Evolutionary conservation across 1,140 invertebrate species (phyloP), one percentile per base, ranked within the genome.

Genomic region (Solenopsis invicta): DNA sequence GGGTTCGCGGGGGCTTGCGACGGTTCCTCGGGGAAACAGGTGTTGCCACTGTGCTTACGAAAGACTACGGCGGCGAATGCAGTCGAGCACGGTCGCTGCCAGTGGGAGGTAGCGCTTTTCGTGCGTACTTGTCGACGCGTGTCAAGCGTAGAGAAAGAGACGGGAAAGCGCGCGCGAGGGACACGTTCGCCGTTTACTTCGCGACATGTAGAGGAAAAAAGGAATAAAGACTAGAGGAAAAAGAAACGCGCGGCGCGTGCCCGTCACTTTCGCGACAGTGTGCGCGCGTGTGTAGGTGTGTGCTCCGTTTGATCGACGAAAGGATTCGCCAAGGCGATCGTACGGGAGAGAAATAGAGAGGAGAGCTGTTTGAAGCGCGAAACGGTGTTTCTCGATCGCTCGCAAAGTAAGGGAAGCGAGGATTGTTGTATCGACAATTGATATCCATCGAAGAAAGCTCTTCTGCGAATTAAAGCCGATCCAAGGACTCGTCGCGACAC

Each of bases 161-260:
- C n/a, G 10, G n/a, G 41, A 45, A 48, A 87, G 87, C 41, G 41
- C 41, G 41, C 29, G 59, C 29, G 67, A 85, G 82, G 59, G 59
- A 45, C 45, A 52, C 75, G 86, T 91, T 85, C 62, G 76, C 74
- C 72, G 69, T 64, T 72, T 61, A 69, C 78, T 61, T 41, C 21
- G 18, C 29, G 86, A 87, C 69, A 78, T 66, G 72, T 72, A 74
- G 59, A 71, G 50, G 1, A 34, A 69, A 54, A 62, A 80, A 74
- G 50, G 16, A n/a, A n/a, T 12, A 12, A 10, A 48, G 12, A 12
- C 12, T 6, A 12, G n/a, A 21, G 18, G 16, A 76, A 54, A 37
- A 16, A 29, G 8, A 71, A 24, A 29, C 29, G 29, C 2, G 2
- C 37, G 66, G 66, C 12, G 41, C 45, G 76, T 10, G 21, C 29